These are phyloP conservation scores for Trinectes maculatus DNA, from an alignment of 2,113 vertebrate genomes.

Conservation along the genomic window DNA sequence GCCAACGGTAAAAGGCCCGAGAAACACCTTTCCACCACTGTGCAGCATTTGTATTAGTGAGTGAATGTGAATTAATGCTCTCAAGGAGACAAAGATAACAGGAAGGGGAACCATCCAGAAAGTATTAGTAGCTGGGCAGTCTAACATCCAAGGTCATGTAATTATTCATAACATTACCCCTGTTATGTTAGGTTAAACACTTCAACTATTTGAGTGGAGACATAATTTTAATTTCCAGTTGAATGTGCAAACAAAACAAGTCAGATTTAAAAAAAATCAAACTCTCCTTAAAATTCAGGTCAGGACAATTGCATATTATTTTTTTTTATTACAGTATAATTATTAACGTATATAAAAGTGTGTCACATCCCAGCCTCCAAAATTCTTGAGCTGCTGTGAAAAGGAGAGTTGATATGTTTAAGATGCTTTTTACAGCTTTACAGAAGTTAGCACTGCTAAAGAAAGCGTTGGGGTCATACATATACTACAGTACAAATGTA, in stretches of 20 bases:
- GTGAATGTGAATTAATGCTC: constrained; percentile 37
- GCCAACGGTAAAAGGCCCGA: constrained; percentile 51
- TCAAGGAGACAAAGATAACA: constrained; percentile 18
- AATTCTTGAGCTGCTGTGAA: constrained; percentile 28
- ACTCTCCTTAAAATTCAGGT: constrained; percentile 18
- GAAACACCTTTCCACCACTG: constrained; percentile 44
- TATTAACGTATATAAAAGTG: too few relatives aligned
- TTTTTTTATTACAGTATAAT: too few relatives aligned
- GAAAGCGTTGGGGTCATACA: constrained; percentile 70
- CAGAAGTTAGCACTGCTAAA: constrained; percentile 58
- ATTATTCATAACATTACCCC: constrained; percentile 22
- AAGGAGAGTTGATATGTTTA: constrained; percentile 64
- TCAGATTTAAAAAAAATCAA: constrained; percentile 7
- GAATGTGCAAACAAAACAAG: constrained; percentile 15
- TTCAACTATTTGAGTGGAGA: constrained; percentile 14
- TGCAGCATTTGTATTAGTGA: constrained; percentile 48
- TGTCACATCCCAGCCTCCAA: background rate
- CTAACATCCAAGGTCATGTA: constrained; percentile 37
- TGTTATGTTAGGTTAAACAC: constrained; percentile 16
- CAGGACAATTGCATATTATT: too few relatives aligned
- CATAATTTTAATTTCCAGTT: constrained; percentile 5
- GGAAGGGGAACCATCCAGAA: constrained; percentile 16
- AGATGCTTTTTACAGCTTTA: constrained; percentile 56
- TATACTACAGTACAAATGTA: constrained; percentile 72
- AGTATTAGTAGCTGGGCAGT: constrained; percentile 15